These are phyloP conservation scores for Linyphia triangularis DNA, from an alignment of 2,888 invertebrate species.

Conservation along the genomic window DNA sequence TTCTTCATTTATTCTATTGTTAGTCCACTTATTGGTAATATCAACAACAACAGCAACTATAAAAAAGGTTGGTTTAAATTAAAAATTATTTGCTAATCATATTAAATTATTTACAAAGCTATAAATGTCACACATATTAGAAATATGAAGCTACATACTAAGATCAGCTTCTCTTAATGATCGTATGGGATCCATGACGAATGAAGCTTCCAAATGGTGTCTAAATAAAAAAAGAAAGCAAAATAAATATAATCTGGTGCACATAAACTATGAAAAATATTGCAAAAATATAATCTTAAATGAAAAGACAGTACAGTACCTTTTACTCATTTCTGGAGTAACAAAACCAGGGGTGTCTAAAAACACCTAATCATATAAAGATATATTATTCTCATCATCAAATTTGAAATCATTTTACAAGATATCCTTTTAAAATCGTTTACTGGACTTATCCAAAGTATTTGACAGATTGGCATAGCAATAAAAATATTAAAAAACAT, in stretches of 20 bases:
- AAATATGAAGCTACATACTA: slow-evolving; percentile 78
- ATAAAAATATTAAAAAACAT: too few species aligned
- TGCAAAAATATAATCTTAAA: background rate
- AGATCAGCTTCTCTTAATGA: slow-evolving; percentile 85
- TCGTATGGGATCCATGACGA: slow-evolving; percentile 83
- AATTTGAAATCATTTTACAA: background rate
- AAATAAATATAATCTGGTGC: background rate
- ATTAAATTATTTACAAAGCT: background rate
- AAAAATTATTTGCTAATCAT: too few species aligned
- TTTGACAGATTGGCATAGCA: too few species aligned
- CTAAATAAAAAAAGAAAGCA: slow-evolving; percentile 40
- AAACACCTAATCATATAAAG: slow-evolving; percentile 82
- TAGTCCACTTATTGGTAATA: slow-evolving; percentile 85
- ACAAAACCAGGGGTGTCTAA: slow-evolving; percentile 96
- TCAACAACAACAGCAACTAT: slow-evolving; percentile 92
- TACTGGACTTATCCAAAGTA: too few species aligned
- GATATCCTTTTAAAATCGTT: too few species aligned
- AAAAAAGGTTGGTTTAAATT: background rate
- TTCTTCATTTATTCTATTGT: slow-evolving; percentile 85
- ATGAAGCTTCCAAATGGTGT: slow-evolving; percentile 78
- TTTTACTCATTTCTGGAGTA: slow-evolving; percentile 85
- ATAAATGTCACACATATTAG: background rate
- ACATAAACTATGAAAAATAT: background rate
- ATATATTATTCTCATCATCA: background rate
- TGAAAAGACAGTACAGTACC: slow-evolving; percentile 81